Evolutionary conservation across 1,140 invertebrate genomes (phyloP).

Genomic region (Drosophila lacteicornis): DNA sequence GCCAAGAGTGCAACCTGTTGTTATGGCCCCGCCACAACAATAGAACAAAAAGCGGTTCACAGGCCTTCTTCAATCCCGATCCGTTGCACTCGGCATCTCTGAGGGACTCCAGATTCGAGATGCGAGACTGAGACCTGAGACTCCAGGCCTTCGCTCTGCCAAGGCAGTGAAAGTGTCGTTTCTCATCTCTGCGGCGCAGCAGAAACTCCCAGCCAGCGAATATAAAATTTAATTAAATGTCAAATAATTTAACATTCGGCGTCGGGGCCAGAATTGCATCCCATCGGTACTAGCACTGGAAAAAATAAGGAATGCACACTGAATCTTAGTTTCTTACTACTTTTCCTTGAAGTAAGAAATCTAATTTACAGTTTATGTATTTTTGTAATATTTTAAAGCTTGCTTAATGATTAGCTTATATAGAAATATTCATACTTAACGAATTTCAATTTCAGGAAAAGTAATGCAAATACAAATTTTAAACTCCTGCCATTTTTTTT

Average conservation of each 20-base stretch:
- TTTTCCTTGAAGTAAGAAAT: no score
- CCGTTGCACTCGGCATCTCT: slow-evolving; percentile 36
- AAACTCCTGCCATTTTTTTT: background rate
- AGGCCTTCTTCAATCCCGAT: slow-evolving; percentile 24
- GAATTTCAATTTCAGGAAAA: background rate
- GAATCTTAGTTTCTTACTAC: no score
- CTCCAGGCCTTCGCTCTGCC: slow-evolving; percentile 23
- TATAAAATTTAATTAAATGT: slow-evolving; percentile 77
- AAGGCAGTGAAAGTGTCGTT: slow-evolving; percentile 80
- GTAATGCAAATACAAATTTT: background rate
- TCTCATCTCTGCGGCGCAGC: slow-evolving; percentile 62
- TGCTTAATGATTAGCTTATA: no score
- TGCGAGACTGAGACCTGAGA: slow-evolving; percentile 2
- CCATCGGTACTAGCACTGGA: slow-evolving; percentile 57
- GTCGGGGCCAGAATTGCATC: slow-evolving; percentile 53
- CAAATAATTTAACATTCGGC: slow-evolving; percentile 74
- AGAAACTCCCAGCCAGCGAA: slow-evolving; percentile 15
- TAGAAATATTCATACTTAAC: no score
- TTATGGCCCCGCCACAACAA: slow-evolving; percentile 50
- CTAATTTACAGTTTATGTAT: no score
- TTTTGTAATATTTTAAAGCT: no score
- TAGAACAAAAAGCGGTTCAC: slow-evolving; percentile 67
- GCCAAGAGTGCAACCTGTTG: slow-evolving; percentile 63
- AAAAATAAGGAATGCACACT: background rate
- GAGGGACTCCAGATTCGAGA: slow-evolving; percentile 3